Evolutionary conservation across 92 coral and sea anemone species (phyloP).

Genomic region (Epizoanthus scotinus): DNA sequence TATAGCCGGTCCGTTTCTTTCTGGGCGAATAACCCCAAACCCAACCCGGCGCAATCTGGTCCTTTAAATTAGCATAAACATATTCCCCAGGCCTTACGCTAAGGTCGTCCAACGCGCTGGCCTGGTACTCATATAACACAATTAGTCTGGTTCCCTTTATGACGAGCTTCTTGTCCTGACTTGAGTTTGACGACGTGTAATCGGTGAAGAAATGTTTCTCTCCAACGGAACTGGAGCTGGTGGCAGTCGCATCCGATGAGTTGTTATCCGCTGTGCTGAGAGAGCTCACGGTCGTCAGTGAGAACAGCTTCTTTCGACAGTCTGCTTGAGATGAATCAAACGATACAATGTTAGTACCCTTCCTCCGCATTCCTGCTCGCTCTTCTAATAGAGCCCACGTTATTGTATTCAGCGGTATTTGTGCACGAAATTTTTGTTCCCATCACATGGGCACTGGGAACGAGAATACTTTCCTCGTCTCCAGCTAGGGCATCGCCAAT

Average conservation of each 20-base stretch:
- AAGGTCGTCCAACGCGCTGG: slow-evolving; percentile 81
- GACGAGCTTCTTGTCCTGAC: slow-evolving; percentile 58
- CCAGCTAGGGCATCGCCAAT: no score
- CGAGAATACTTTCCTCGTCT: no score
- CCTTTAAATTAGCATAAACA: slow-evolving; percentile 85
- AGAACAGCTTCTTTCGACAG: slow-evolving; percentile 50
- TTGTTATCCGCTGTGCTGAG: slow-evolving; percentile 44
- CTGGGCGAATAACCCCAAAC: slow-evolving; percentile 89
- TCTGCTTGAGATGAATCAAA: slow-evolving; percentile 26
- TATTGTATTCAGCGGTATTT: no score
- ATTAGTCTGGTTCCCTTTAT: slow-evolving; percentile 75
- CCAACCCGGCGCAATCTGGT: slow-evolving; percentile 83
- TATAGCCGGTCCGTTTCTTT: slow-evolving; percentile 78
- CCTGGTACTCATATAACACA: slow-evolving; percentile 71
- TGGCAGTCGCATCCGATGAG: slow-evolving; percentile 69
- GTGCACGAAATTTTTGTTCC: no score
- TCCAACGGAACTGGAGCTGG: slow-evolving; percentile 69
- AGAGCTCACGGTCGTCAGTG: slow-evolving; percentile 21
- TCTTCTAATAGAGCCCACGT: no score
- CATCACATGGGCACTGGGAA: no score
- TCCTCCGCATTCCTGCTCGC: neutral
- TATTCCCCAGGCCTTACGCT: slow-evolving; percentile 81
- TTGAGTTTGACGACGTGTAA: slow-evolving; percentile 66
- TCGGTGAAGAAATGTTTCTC: slow-evolving; percentile 58
- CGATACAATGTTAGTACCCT: neutral